phyloP scores from a whole-genome alignment of 2,888 invertebrate species.

The Drosophila nigritarsus region DNA sequence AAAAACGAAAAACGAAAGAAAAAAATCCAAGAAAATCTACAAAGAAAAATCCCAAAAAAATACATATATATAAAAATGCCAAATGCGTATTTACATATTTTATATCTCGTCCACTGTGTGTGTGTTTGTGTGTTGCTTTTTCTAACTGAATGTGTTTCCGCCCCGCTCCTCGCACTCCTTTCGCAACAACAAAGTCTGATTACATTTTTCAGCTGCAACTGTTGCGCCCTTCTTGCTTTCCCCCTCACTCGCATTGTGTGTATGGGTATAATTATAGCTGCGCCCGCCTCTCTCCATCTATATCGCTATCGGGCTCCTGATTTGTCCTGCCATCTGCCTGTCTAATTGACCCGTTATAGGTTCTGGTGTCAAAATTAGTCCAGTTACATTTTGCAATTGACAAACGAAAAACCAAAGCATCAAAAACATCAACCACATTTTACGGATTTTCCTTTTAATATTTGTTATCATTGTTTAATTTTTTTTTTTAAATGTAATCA shows the following conservation, averaged over 20 bases:
- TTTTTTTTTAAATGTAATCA: no score
- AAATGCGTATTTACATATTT: conserved; percentile 59
- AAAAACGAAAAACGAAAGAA: conserved; percentile 23
- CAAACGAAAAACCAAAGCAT: conserved; percentile 19
- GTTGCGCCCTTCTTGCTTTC: conserved; percentile 40
- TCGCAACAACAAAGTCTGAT: conserved; percentile 66
- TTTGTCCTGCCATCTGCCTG: conserved; percentile 45
- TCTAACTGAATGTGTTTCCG: conserved; percentile 41
- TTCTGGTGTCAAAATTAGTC: conserved; percentile 56
- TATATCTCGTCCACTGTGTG: conserved; percentile 49
- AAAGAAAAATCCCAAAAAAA: conserved; percentile 56
- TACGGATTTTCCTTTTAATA: conserved; percentile 11
- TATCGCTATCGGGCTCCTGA: neutral
- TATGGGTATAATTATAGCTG: conserved; percentile 39
- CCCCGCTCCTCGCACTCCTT: conserved; percentile 15
- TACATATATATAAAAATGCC: conserved; percentile 46
- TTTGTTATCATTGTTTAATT: neutral
- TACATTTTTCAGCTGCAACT: conserved; percentile 69
- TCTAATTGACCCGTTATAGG: conserved; percentile 53
- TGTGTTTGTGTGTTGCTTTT: conserved; percentile 58
- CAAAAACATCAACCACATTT: conserved; percentile 18
- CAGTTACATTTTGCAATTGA: conserved; percentile 40
- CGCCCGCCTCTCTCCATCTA: neutral
- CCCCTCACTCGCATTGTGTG: conserved; percentile 14
- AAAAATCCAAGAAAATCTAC: conserved; percentile 46